Percentiles rank a stretch among this genome's conserved stretches.
These are phyloP conservation scores for Sebastes cheni DNA, from an alignment of 2,797 vertebrate genomes.

Conservation along the genomic window DNA sequence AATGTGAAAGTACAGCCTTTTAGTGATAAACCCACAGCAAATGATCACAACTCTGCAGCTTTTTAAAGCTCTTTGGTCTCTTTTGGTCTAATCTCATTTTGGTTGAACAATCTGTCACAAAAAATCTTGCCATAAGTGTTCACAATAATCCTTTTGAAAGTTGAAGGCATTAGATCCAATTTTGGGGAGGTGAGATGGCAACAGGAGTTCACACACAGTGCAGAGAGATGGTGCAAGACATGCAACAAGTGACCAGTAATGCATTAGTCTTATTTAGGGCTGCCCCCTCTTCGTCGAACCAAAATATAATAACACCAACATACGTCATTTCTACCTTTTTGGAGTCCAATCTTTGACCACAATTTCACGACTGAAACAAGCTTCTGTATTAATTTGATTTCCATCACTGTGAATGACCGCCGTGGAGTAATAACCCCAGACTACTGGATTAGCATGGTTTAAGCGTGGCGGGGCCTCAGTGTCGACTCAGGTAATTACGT, in stretches of 20 bases:
- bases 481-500: slow-evolving; percentile 36
- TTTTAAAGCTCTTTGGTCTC: background rate
- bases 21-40: background rate
- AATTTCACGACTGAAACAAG: background rate
- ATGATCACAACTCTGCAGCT: background rate
- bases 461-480: background rate
- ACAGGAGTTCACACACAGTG: background rate
- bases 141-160: background rate
- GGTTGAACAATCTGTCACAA: background rate
- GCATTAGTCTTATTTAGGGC: no score
- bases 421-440: background rate
- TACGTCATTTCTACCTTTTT: background rate
- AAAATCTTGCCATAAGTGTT: background rate
- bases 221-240: background rate
- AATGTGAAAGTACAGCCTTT: background rate
- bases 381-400: slow-evolving; percentile 39
- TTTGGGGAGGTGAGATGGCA: background rate
- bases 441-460: slow-evolving; percentile 38
- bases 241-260: background rate
- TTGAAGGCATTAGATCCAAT: background rate
- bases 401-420: background rate
- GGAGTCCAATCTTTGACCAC: background rate
- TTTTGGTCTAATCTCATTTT: background rate
- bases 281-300: no score
- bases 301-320: background rate